A percentile compares a stretch with the other conserved stretches of the same genome.
These are phyloP conservation scores for Microctenopoma lineatum DNA, from an alignment of 2,797 vertebrate species.

Conservation along the genomic window DNA sequence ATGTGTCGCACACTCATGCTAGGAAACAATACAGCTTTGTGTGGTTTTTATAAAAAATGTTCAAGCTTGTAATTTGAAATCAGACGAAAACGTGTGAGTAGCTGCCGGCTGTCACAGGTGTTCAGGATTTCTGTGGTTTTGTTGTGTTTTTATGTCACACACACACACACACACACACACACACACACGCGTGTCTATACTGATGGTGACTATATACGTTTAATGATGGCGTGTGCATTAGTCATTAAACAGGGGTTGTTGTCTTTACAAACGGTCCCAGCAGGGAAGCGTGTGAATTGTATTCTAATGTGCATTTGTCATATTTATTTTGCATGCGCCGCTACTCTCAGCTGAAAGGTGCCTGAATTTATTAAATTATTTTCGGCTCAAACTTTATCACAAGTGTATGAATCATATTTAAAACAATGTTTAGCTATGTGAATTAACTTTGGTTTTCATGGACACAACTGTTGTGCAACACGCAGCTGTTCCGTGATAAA, in stretches of 20 bases:
- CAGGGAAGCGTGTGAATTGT: not conserved
- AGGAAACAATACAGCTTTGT: constrained; percentile 9
- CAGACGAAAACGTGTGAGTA: constrained; percentile 19
- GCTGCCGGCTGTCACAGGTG: constrained; percentile 30
- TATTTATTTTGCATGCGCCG: not conserved
- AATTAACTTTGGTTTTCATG: no score
- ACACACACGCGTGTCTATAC: not conserved
- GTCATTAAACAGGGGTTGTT: not conserved
- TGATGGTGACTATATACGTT: not conserved
- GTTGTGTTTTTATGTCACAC: not conserved
- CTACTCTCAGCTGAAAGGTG: not conserved
- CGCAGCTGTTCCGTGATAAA: no score
- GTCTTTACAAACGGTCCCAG: not conserved
- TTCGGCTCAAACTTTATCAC: not conserved
- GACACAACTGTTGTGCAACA: no score
- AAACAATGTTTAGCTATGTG: not conserved
- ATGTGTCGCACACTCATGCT: not conserved
- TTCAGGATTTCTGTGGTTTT: constrained; percentile 5
- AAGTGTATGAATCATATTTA: not conserved
- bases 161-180: constrained; percentile 11
- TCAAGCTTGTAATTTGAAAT: constrained; percentile 24
- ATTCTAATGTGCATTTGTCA: constrained; percentile 1
- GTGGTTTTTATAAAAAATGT: constrained; percentile 8
- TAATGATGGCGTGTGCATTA: no score
- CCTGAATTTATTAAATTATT: not conserved